Conservation (phyloP, 2,797 vertebrate genomes). For the Decapterus maruadsi region DNA sequence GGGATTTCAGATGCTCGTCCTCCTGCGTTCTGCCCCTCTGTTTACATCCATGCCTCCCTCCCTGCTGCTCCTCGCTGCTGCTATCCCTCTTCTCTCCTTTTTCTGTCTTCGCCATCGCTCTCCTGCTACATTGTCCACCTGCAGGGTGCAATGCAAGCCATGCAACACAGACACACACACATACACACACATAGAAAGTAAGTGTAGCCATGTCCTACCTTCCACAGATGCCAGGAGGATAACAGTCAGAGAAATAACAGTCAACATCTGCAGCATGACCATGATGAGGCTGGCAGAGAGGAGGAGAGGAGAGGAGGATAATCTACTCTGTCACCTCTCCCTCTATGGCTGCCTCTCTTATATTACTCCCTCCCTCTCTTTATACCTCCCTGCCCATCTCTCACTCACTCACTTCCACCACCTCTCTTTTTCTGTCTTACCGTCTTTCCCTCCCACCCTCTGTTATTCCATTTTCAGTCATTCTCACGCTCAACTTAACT, state of each 20-base stretch:
- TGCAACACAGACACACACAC: constrained; percentile 47
- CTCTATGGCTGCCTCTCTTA: constrained; percentile 85
- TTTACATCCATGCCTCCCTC: constrained; percentile 75
- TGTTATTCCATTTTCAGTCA: constrained; percentile 73
- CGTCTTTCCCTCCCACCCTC: constrained; percentile 75
- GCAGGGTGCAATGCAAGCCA: constrained; percentile 69
- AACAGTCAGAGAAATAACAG: constrained; percentile 84
- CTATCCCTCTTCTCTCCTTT: constrained; percentile 63
- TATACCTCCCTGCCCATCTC: constrained; percentile 84
- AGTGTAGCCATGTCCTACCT: constrained; percentile 83
- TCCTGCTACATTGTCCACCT: constrained; percentile 74
- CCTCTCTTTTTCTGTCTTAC: constrained; percentile 74
- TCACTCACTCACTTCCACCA: constrained; percentile 80
- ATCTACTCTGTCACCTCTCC: constrained; percentile 86
- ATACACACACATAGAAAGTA: constrained; percentile 47
- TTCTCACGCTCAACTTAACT: constrained; percentile 73
- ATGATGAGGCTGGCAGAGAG: constrained; percentile 84
- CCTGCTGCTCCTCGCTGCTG: constrained; percentile 62
- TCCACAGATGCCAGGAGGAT: constrained; percentile 84
- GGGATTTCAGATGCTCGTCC: constrained; percentile 59
- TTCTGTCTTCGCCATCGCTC: constrained; percentile 75
- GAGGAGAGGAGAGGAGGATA: constrained; percentile 77
- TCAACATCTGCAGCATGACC: constrained; percentile 87
- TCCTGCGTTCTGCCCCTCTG: constrained; percentile 63
- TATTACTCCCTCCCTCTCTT: constrained; percentile 85